phyloP scores from a whole-genome alignment of 2,888 invertebrate genomes.

The Colostygia pectinataria region DNA sequence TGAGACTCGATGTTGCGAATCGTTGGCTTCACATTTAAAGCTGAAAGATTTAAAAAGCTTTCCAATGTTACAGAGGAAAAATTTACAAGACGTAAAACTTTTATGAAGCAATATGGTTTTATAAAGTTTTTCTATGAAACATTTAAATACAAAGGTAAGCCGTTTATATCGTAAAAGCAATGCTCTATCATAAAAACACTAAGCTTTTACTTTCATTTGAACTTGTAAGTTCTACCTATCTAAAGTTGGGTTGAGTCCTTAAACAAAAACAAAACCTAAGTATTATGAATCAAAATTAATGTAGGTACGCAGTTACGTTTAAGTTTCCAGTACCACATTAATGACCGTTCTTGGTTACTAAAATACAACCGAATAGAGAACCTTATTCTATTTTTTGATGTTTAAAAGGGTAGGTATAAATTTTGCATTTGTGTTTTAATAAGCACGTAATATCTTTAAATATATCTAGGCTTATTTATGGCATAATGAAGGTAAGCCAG shows the following conservation, averaged over 20 bases:
- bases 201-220: too few species aligned
- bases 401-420: conserved; percentile 1
- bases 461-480: too few species aligned
- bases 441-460: conserved; percentile 3
- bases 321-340: conserved; percentile 10
- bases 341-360: conserved; percentile 2
- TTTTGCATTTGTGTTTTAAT: conserved; percentile 3
- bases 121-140: conserved; percentile 17
- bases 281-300: conserved; percentile 16
- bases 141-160: conserved; percentile 20
- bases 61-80: conserved; percentile 28
- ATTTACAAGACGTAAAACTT: conserved; percentile 13
- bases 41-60: conserved; percentile 29
- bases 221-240: too few species aligned
- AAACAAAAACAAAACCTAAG: too few species aligned
- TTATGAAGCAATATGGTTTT: conserved; percentile 18
- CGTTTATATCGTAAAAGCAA: conserved; percentile 1
- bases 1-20: conserved; percentile 16
- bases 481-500: background rate
- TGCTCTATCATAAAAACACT: background rate
- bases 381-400: too few species aligned
- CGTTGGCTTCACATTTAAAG: conserved; percentile 22
- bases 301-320: conserved; percentile 10
- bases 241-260: too few species aligned
- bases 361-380: too few species aligned